A percentile compares a stretch with the other conserved stretches of the same genome.
phyloP scores from a whole-genome alignment of 2,797 vertebrate genomes.

The Podarcis siculus region DNA sequence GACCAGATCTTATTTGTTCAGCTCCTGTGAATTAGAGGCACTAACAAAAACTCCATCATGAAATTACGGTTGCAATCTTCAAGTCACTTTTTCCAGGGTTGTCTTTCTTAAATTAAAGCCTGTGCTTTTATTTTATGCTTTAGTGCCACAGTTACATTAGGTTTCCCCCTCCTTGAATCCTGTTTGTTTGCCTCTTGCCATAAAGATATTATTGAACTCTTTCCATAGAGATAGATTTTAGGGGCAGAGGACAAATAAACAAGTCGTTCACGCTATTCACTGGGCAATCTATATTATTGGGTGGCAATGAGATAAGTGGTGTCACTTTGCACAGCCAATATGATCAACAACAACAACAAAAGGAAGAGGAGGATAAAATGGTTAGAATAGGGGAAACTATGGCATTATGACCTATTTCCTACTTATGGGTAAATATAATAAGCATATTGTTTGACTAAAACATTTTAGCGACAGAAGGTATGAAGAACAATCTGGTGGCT shows the following conservation, averaged over 20 bases:
- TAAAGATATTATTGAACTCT: constrained; percentile 21
- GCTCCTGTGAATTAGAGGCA: constrained; percentile 56
- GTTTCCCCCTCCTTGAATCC: constrained; percentile 21
- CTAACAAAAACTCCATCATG: constrained; percentile 54
- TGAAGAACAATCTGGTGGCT: neutral
- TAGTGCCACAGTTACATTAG: constrained; percentile 20
- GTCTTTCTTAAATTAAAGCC: neutral
- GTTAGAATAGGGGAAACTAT: neutral
- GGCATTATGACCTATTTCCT: neutral
- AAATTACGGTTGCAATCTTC: constrained; percentile 51
- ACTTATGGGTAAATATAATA: neutral
- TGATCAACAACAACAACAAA: neutral
- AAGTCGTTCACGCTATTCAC: neutral
- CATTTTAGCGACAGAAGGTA: constrained; percentile 11
- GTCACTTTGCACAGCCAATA: neutral
- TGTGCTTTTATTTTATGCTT: neutral
- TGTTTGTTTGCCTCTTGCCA: constrained; percentile 33
- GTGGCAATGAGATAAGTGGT: constrained; percentile 8
- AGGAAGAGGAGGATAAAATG: neutral
- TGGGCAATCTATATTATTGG: neutral
- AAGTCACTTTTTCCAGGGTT: constrained; percentile 7
- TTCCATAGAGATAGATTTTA: constrained; percentile 3
- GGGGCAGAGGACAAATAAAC: constrained; percentile 35
- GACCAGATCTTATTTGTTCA: constrained; percentile 62
- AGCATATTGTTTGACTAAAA: neutral